A percentile compares a stretch with the other conserved stretches of the same genome.
Evolutionary conservation across 2,797 vertebrate species (phyloP).

Genomic region (Girardinus metallicus): DNA sequence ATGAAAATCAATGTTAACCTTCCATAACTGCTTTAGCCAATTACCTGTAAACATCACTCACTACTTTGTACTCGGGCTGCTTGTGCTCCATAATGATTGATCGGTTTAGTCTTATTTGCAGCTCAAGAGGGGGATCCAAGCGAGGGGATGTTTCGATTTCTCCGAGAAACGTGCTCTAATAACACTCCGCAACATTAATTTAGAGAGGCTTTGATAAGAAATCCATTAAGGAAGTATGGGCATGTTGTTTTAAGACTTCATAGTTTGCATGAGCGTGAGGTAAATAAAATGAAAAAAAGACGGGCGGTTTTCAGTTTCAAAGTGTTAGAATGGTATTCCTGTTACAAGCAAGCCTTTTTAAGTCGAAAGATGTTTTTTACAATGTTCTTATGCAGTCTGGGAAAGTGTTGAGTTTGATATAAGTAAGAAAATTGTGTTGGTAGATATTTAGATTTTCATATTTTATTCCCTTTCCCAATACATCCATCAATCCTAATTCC

Average conservation of each 20-base stretch:
- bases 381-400: neutral
- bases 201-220: constrained; percentile 76
- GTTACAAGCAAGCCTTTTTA: neutral
- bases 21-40: constrained; percentile 76
- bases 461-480: neutral
- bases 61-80: constrained; percentile 72
- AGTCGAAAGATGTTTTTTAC: neutral
- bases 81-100: constrained; percentile 62
- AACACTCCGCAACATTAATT: constrained; percentile 78
- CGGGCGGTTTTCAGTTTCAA: neutral
- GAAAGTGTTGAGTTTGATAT: neutral
- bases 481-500: neutral
- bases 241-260: constrained; percentile 41
- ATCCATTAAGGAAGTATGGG: constrained; percentile 65
- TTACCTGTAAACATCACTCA: constrained; percentile 78
- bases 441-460: neutral
- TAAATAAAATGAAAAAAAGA: neutral
- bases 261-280: neutral
- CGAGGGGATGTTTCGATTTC: constrained; percentile 68
- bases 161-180: constrained; percentile 68
- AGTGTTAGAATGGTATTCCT: neutral
- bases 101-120: constrained; percentile 71
- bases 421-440: neutral
- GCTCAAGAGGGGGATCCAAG: constrained; percentile 39
- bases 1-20: constrained; percentile 80